Evolutionary conservation across 2,888 invertebrate genomes (phyloP), one percentile per base, ranked within the genome.

Genomic region (Eilema caniola): DNA sequence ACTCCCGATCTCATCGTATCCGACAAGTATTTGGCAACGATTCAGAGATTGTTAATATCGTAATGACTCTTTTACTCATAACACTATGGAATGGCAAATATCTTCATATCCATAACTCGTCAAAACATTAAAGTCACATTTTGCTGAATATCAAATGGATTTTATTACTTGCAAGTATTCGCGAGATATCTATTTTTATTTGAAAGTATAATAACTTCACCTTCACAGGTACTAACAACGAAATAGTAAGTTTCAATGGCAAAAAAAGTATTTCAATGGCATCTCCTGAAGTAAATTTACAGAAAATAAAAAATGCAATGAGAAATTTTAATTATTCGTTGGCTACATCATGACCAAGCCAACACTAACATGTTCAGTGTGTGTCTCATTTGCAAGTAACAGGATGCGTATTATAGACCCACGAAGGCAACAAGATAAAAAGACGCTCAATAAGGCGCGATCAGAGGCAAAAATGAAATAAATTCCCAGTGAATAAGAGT

Each of bases 391-490:
- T 95, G 95, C 95, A 95, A 95, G 93, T 91, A 92, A 93, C 95
- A 94, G 92, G 90, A 90, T 90, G 91, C 90, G 93, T 94, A 95
- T 94, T 94, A 94, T 94, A 92, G 94, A 93, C 92, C 92, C 93
- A 92, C 92, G 92, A 91, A 92, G 92, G 92, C 92, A 94, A 94
- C 91, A 94, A 94, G 92, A 95, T 93, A 93, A 95, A 95, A 95
- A 94, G 90, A 87, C 90, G 86, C 94, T 93, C 93, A 93, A 95
- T 95, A 95, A 95, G 95, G 95, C 93, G 94, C 94, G 94, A 93
- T 94, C 95, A 93, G 91, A 95, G 88, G 94, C 95, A 95, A 95
- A 95, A 95, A 95, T 95, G 92, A 95, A 95, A 95, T 95, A 95
- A 95, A 95, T 95, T 95, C 94, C 94, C 92, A 88, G 91, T 91